A percentile compares a stretch with the other conserved stretches of the same genome.
These are phyloP conservation scores for Neosalanx taihuensis DNA, from an alignment of 2,797 vertebrate genomes.

Conservation along the genomic window DNA sequence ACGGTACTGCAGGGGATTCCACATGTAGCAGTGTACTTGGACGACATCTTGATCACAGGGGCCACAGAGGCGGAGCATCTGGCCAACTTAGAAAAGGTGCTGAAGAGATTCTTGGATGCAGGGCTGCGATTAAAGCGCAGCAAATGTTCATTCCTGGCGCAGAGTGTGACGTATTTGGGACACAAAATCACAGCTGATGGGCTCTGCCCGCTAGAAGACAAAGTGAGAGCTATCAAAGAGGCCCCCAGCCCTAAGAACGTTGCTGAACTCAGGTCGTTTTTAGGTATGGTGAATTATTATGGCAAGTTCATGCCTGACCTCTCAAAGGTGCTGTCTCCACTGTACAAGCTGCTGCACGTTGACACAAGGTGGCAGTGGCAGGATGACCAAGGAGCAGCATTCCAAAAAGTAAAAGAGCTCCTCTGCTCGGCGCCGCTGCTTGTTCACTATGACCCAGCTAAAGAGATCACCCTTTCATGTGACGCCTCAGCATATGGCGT, in stretches of 20 bases:
- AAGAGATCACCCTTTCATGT: constrained; percentile 20
- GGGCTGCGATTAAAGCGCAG: neutral
- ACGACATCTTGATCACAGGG: constrained; percentile 25
- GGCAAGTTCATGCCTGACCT: constrained; percentile 11
- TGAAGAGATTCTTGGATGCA: neutral
- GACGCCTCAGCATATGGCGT: constrained; percentile 17
- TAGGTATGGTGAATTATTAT: constrained; percentile 32
- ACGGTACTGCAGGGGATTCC: constrained; percentile 21
- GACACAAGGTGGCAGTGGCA: constrained; percentile 17
- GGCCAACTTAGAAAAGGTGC: constrained; percentile 19
- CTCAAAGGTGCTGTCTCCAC: constrained; percentile 5
- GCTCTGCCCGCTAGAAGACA: constrained; percentile 19
- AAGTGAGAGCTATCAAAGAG: constrained; percentile 33
- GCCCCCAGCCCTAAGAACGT: constrained; percentile 16
- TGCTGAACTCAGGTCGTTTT: constrained; percentile 18
- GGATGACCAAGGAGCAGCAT: neutral
- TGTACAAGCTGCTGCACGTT: constrained; percentile 20
- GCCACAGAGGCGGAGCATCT: constrained; percentile 14
- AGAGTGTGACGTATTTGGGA: constrained; percentile 27
- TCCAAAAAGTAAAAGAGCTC: constrained; percentile 7
- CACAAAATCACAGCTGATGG: constrained; percentile 33
- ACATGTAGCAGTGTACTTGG: constrained; percentile 12
- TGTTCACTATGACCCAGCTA: constrained; percentile 22
- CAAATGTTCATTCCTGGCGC: constrained; percentile 9
- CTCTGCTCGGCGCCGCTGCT: constrained; percentile 17